Base-by-base conservation (phyloP, 2,797 vertebrate species). In the Falco biarmicus region DNA sequence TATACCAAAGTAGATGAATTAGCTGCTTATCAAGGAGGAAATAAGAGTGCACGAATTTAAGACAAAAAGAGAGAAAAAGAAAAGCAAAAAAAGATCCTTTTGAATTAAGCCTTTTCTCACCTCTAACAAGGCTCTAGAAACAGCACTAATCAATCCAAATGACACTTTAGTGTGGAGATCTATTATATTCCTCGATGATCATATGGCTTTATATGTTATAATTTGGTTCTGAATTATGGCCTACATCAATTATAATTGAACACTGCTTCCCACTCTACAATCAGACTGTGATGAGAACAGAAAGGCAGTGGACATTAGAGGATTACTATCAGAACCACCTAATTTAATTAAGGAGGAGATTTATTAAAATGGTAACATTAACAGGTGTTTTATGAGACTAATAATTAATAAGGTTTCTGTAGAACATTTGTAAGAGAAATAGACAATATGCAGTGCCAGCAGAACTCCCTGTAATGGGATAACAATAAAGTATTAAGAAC, bases 361-460 rank as follows among this genome's bases (percentile, higher is more conserved):
- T 97, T 97, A 97, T 97, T 97, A 96, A 97, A 97, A 96, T 92
- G 83, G 86, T 88, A 95, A 95, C 92, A 95, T 96, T 97, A 97
- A 95, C 95, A 96, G 93, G 96, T 96, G 94, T 96, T 97, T 97
- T 95, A 97, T 93, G 92, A 96, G 95, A 96, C 94, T 95, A 97
- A 97, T 97, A 96, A 97, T 97, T 97, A 97, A 97, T 96, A 97
- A 95, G 96, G 70, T 96, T 97, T 94, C 91, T 95, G 93, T 87
- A 95, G 95, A 97, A 96, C 96, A 96, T 96, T 97, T 95, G 96
- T 95, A 97, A 96, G 92, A 94, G 96, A 96, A 97, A 93, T 74
- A 95, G 95, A 96, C 95, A 97, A 96, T 96, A 94, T 89, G 93
- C 92, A 90, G 59, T 91, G 90, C 95, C 94, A 96, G 87, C 92